phyloP scores from a whole-genome alignment of 2,113 vertebrate species.

The Cheilinus undulatus region DNA sequence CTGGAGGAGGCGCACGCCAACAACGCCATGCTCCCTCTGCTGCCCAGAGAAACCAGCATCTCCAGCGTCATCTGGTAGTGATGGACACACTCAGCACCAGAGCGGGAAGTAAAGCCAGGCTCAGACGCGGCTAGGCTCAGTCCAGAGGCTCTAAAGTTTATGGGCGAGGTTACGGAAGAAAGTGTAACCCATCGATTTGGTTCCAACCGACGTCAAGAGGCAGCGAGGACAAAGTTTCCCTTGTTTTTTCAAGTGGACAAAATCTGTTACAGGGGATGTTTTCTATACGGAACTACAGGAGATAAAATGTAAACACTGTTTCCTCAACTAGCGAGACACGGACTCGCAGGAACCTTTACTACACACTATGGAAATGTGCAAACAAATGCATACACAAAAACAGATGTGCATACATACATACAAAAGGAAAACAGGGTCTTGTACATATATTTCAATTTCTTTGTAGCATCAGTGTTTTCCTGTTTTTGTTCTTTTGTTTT shows the following conservation, averaged over 20 bases:
- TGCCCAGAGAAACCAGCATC: slow-evolving; percentile 98
- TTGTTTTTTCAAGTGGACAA: slow-evolving; percentile 54
- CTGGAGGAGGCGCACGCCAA: slow-evolving; percentile 97
- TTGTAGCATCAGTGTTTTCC: slow-evolving; percentile 98
- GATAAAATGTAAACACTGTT: slow-evolving; percentile 52
- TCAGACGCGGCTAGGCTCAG: slow-evolving; percentile 51
- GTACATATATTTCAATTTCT: slow-evolving; percentile 98
- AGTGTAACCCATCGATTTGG: slow-evolving; percentile 70
- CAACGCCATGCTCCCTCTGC: slow-evolving; percentile 97
- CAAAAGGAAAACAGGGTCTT: slow-evolving; percentile 98
- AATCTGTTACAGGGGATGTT: slow-evolving; percentile 42
- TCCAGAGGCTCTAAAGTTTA: slow-evolving; percentile 11
- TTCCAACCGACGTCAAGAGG: slow-evolving; percentile 7
- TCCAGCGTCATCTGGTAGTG: slow-evolving; percentile 99
- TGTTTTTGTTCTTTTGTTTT: slow-evolving; percentile 83
- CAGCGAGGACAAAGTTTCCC: slow-evolving; percentile 27
- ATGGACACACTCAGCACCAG: slow-evolving; percentile 26
- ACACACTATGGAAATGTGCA: slow-evolving; percentile 63
- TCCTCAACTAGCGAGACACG: slow-evolving; percentile 41
- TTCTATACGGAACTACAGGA: slow-evolving; percentile 58
- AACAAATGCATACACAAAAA: slow-evolving; percentile 34
- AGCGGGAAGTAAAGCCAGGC: slow-evolving; percentile 61
- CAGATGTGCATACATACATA: slow-evolving; percentile 77
- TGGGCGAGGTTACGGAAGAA: background rate
- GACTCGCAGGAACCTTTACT: slow-evolving; percentile 60